Percentiles rank a stretch among this genome's conserved stretches.
Conservation (phyloP, 2,888 invertebrate genomes). For the Troides helena region DNA sequence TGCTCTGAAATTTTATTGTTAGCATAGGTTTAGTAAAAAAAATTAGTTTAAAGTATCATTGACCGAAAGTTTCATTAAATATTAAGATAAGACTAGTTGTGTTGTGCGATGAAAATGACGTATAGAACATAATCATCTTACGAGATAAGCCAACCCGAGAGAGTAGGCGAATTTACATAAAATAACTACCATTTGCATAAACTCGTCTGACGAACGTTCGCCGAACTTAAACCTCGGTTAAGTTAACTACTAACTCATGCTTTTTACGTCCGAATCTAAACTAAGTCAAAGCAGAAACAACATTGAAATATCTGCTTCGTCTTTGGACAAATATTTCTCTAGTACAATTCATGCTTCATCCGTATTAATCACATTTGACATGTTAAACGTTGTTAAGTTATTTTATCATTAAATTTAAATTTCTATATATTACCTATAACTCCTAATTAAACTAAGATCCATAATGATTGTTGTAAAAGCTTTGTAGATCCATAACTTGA, state of each 20-base stretch:
- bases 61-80: not conserved
- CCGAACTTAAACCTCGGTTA: not conserved
- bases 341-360: too few relatives aligned
- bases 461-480: too few relatives aligned
- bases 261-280: not conserved
- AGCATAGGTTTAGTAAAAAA: not conserved
- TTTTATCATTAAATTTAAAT: too few relatives aligned
- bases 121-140: constrained; percentile 6
- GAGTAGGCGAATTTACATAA: constrained; percentile 11
- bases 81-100: not conserved
- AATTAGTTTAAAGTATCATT: not conserved
- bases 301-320: too few relatives aligned
- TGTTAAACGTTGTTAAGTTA: too few relatives aligned
- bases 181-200: constrained; percentile 2
- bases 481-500: too few relatives aligned
- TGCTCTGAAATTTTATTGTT: not conserved
- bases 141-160: constrained; percentile 10
- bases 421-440: too few relatives aligned
- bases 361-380: too few relatives aligned
- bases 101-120: not conserved
- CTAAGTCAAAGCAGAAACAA: not conserved
- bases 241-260: not conserved
- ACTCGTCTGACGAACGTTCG: not conserved
- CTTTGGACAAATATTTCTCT: too few relatives aligned
- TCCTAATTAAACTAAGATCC: too few relatives aligned